Evolutionary conservation across 2,888 invertebrate species (phyloP), one percentile per base, ranked within the genome.

Genomic region (Sarcophaga caerulescens): DNA sequence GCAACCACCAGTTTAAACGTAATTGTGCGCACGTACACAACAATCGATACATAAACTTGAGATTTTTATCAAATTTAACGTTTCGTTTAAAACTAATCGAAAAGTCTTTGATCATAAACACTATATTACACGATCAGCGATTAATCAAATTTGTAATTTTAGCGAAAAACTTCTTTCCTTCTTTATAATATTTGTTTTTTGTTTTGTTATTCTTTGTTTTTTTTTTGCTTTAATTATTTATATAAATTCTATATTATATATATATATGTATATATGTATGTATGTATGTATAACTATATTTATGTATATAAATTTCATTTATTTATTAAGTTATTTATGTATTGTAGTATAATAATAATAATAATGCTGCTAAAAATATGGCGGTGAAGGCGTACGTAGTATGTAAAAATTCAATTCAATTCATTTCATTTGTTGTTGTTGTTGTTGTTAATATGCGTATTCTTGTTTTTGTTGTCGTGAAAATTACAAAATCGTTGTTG

Each of bases 31-130:
- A 89, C 89, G 88, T 85, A 89, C 90, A 89, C 89, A 89, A 89
- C 88, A 89, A 88, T 87, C 90, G 90, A 90, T 88, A 89, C 91
- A 91, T 91, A 90, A 89, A 90, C 87, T 75, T 85, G 76, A 81
- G 80, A 86, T 86, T 86, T 81, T 83, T 23, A 84, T 69, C 52
- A 74, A 76, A 80, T 80, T 76, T 69, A 77, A 82, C 47, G 60
- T 62, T 83, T 77, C 60, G 69, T 84, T 69, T 74, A 84, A 63
- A 84, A 80, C 76, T 77, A 81, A 77, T 74, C 35, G 35, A 35
- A 74, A 77, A 84, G 47, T 66, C 65, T 86, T 76, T 23, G 65
- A 65, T 74, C 83, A 86, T 83, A 81, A 79, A 78, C 83, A 83
- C 52, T 76, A 69, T 76, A 69, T 35, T 35, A 35, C 35, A 35